These are phyloP conservation scores for Lucinisca nassula DNA, from an alignment of 2,888 invertebrate genomes.

Conservation along the genomic window DNA sequence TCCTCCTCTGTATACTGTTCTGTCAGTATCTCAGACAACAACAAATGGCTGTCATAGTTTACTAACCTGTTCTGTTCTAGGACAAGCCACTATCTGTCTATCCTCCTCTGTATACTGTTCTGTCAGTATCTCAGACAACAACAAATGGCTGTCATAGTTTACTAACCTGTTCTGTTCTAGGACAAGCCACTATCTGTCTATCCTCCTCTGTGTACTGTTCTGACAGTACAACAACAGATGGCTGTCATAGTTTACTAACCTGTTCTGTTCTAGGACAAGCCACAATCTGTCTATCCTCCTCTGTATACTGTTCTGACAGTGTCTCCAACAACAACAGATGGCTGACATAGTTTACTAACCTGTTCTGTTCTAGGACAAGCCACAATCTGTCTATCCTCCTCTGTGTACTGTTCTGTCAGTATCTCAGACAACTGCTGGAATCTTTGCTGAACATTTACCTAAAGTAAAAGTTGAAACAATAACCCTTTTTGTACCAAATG, in stretches of 20 bases:
- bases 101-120: conserved; percentile 94
- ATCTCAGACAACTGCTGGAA: conserved; percentile 94
- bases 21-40: conserved; percentile 91
- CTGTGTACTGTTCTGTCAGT: conserved; percentile 92
- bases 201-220: conserved; percentile 94
- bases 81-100: conserved; percentile 94
- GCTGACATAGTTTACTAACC: conserved; percentile 90
- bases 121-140: conserved; percentile 91
- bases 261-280: conserved; percentile 98
- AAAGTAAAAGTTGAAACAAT: no score
- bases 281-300: conserved; percentile 93
- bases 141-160: background rate
- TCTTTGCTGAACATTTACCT: conserved; percentile 92
- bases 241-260: conserved; percentile 91
- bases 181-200: conserved; percentile 94
- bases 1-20: conserved; percentile 94
- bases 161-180: conserved; percentile 97
- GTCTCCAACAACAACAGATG: no score
- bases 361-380: conserved; percentile 98
- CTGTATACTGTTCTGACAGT: conserved; percentile 92
- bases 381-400: conserved; percentile 93
- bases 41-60: no score
- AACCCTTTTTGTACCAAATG: no score
- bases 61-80: conserved; percentile 97
- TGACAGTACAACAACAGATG: conserved; percentile 92